Evolutionary conservation across 2,888 invertebrate genomes (phyloP).

Genomic region (Watsonalla cultraria): DNA sequence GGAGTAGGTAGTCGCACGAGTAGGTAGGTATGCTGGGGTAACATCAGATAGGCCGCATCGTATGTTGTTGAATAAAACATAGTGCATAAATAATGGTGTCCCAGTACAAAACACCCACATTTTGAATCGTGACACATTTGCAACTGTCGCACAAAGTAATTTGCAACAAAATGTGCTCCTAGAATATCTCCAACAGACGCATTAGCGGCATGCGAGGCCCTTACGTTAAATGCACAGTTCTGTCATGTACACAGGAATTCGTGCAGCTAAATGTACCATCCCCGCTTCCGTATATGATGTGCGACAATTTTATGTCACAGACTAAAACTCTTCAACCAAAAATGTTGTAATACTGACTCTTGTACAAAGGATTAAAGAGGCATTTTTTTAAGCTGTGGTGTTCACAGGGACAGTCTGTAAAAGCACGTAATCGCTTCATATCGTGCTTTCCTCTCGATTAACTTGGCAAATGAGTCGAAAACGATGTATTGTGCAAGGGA

Average conservation of each 20-base stretch:
- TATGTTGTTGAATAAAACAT: no score
- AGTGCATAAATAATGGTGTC: no score
- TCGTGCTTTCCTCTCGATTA: conserved; percentile 60
- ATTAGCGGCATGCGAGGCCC: conserved; percentile 28
- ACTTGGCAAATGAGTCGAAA: conserved; percentile 53
- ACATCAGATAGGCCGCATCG: no score
- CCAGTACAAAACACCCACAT: no score
- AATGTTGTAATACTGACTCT: conserved; percentile 2
- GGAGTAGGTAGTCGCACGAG: no score
- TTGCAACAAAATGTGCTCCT: conserved; percentile 1
- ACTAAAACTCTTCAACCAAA: background rate
- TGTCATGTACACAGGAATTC: conserved; percentile 29
- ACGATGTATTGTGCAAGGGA: conserved; percentile 46
- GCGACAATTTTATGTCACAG: conserved; percentile 17
- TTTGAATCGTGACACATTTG: background rate
- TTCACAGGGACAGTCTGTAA: conserved; percentile 16
- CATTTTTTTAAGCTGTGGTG: conserved; percentile 18
- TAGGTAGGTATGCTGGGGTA: no score
- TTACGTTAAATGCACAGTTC: conserved; percentile 39
- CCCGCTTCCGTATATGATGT: conserved; percentile 15
- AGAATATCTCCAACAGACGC: conserved; percentile 26
- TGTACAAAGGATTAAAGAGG: background rate
- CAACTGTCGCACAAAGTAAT: background rate
- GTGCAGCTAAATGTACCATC: conserved; percentile 31
- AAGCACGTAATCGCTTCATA: conserved; percentile 48